Evolutionary conservation across 2,888 invertebrate genomes (phyloP), one percentile per base, ranked within the genome.

Genomic region (Acheta domesticus): DNA sequence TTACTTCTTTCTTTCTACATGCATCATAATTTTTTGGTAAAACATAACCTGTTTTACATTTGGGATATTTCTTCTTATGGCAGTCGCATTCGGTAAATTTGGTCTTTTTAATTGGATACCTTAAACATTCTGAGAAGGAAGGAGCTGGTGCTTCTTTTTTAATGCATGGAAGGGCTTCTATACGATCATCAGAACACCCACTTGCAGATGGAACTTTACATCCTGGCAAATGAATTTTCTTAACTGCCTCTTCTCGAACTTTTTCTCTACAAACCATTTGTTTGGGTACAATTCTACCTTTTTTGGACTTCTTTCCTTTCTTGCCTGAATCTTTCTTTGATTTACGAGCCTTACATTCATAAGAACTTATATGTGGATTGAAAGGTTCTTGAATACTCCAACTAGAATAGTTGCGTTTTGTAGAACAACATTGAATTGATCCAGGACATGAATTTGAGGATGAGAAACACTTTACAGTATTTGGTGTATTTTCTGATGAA

Each of bases 121-220:
- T 50, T 73, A 74, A 16, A 73, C 79, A 80, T 76, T 80, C 79
- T 19, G 79, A 79, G 50, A 79, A 80, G 14, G 80, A 80, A 21
- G 80, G 80, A 23, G 48, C n/a, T 20, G 80, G 80, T n/a, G 79
- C 73, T 20, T 73, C n/a, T 8, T 14, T 48, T 74, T 77, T 76
- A 16, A n/a, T 23, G 21, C 79, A 79, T 2, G 49, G 12, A 36
- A 16, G 14, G n/a, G 14, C 14, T 12, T 77, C 77, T 77, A 49
- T 14, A 73, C n/a, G 62, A 8, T 49, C 23, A 11, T 76, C 76
- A 16, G 75, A 21, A 48, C 75, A 78, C 2, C 49, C 36, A 48
- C 20, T 20, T 23, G 19, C 20, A 49, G n/a, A 48, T 75, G 62
- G 76, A 14, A 48, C 8, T 12, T n/a, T 75, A 21, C 50, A 76